These are phyloP conservation scores for Carposina sasakii DNA, from an alignment of 1,140 invertebrate species.

Conservation along the genomic window DNA sequence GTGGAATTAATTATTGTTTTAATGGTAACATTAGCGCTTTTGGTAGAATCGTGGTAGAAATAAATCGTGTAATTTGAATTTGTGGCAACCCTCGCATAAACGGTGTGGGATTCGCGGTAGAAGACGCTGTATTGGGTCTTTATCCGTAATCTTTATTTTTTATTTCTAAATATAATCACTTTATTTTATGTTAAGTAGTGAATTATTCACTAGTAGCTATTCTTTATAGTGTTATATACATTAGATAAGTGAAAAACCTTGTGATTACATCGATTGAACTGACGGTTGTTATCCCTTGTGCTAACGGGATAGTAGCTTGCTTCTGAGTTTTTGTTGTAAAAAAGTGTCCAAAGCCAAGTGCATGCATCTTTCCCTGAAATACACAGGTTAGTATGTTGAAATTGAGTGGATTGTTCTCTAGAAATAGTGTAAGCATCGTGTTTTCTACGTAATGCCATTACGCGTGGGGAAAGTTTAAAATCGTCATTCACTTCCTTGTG, in stretches of 20 bases:
- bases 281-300: conserved; percentile 67
- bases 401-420: conserved; percentile 1
- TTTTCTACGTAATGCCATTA: conserved; percentile 47
- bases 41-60: too few relatives aligned
- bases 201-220: conserved; percentile 29
- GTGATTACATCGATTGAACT: conserved; percentile 36
- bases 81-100: too few relatives aligned
- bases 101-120: conserved; percentile 40
- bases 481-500: conserved; percentile 48
- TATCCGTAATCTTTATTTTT: conserved; percentile 61
- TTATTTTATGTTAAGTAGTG: conserved; percentile 44
- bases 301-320: conserved; percentile 72
- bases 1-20: conserved; percentile 1
- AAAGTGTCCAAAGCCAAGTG: conserved; percentile 70
- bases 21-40: neutral
- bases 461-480: conserved; percentile 63
- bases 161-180: too few relatives aligned
- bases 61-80: too few relatives aligned
- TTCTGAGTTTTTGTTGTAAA: conserved; percentile 63
- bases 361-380: conserved; percentile 73
- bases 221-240: conserved; percentile 48
- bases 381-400: conserved; percentile 58
- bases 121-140: conserved; percentile 49
- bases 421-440: neutral
- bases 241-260: conserved; percentile 41